Base-by-base conservation (phyloP, 1,140 invertebrate genomes). In the Microvelia longipes region DNA sequence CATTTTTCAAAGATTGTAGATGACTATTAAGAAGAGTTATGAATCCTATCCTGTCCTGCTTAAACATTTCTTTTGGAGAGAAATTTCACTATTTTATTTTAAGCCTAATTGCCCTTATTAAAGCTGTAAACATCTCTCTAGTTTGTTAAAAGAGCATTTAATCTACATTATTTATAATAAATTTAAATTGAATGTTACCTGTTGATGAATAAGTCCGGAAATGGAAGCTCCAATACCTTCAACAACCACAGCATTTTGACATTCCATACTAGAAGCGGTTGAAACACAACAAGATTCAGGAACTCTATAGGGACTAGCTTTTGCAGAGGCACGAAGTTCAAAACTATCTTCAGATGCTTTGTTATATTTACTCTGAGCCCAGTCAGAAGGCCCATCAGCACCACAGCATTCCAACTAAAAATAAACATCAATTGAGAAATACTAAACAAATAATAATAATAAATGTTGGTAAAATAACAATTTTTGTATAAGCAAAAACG, bases 341-440 rank as follows among this genome's bases (percentile, higher is more conserved):
- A 82, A 69, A 24, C 73, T 67, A 69, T 74, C 69, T 69, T 71
- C 71, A 26, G 62, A 71, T 62, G 78, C 76, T 50, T 73, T 76
- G 66, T 80, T 80, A 63, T 83, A 84, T 73, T 82, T 83, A 72
- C 85, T 87, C 2, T 83, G 81, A 69, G 84, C 82, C 88, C 89
- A 92, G 79, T 91, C 89, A 0, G 78, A 77, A 27, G 88, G 87
- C 67, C 85, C 85, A 73, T 83, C 83, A 11, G 86, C 87, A 25
- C 89, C 89, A 76, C 89, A 91, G 75, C 89, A 91, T 71, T 85
- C 78, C 27, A 90, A 78, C 81, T 85, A 76, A 1, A 84, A 78
- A 63, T 62, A 71, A 70, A 71, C 13, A 62, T 65, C 62, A 28
- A 14, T 62, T 27, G 27, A 61, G 27, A 62, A 69, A 62, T 5